Base-by-base conservation (phyloP, 1,140 invertebrate species). In the Trichonephila inaurata region DNA sequence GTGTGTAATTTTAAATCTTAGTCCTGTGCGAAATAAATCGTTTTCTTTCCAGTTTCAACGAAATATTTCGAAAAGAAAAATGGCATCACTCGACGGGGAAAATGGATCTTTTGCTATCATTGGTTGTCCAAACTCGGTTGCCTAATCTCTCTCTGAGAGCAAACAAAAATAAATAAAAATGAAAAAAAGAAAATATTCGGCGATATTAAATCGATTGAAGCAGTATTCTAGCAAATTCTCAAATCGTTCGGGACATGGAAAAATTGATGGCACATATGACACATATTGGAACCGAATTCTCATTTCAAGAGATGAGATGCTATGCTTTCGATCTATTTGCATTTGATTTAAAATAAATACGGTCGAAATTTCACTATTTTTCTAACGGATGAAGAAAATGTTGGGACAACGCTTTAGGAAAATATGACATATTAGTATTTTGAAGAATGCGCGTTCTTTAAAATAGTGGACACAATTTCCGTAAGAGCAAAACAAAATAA, bases 201-300 rank as follows among this genome's bases (percentile, higher is more conserved):
- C 72, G 28, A 77, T 77, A 77, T 77, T 77, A 77, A 77, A 77
- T 77, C 72, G 72, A 77, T 77, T 40, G 24, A 14, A 33, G 28
- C 33, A 77, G 72, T 33, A 77, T 77, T 77, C 72, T 33, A 3
- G 18, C 28, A 77, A 77, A 77, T 77, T 77, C 72, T 28, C 28
- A 77, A 77, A 77, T 77, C 72, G 28, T 77, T 40, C 28, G 7
- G 72, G 14, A 40, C 3, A 77, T 16, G 24, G 33, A 77, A 77
- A 77, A 77, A 77, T 77, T 77, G 72, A 77, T 40, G 72, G 24
- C 28, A 33, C 72, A 16, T 19, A 19, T 77, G 72, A 40, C 72
- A 77, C 72, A 77, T 77, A 77, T 77, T 77, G 72, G 28, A 33
- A 40, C 72, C 28, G 72, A 77, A 77, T 77, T 77, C 33, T 77